These are phyloP conservation scores for Unio delphinus DNA, from an alignment of 2,888 invertebrate genomes.

Conservation along the genomic window DNA sequence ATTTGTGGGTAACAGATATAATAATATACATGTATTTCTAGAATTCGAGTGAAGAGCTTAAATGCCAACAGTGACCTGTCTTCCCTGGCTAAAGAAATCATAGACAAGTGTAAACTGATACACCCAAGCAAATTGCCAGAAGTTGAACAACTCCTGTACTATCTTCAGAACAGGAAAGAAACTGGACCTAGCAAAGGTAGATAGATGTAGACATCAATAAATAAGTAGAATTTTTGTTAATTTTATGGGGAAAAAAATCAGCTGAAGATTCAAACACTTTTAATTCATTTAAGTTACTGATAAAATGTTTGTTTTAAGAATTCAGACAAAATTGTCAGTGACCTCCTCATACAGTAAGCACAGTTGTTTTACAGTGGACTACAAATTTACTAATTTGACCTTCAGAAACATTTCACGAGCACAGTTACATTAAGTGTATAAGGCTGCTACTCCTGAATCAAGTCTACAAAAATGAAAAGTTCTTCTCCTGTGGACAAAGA, in stretches of 20 bases:
- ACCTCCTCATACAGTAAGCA: no score
- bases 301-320: no score
- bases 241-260: not conserved
- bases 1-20: no score
- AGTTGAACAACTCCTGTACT: conserved; percentile 89
- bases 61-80: conserved; percentile 85
- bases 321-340: no score
- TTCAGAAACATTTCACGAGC: no score
- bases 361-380: no score
- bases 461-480: no score
- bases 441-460: no score
- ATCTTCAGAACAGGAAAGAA: conserved; percentile 85
- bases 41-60: conserved; percentile 82
- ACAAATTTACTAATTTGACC: no score
- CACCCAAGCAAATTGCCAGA: conserved; percentile 86
- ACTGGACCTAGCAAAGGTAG: conserved; percentile 57
- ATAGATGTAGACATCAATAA: not conserved
- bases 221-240: not conserved
- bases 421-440: no score
- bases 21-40: conserved; percentile 25
- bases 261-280: not conserved
- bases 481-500: no score
- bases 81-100: conserved; percentile 85
- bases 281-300: not conserved
- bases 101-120: conserved; percentile 88